phyloP scores from a whole-genome alignment of 2,888 invertebrate genomes.

The Athalia circularis region DNA sequence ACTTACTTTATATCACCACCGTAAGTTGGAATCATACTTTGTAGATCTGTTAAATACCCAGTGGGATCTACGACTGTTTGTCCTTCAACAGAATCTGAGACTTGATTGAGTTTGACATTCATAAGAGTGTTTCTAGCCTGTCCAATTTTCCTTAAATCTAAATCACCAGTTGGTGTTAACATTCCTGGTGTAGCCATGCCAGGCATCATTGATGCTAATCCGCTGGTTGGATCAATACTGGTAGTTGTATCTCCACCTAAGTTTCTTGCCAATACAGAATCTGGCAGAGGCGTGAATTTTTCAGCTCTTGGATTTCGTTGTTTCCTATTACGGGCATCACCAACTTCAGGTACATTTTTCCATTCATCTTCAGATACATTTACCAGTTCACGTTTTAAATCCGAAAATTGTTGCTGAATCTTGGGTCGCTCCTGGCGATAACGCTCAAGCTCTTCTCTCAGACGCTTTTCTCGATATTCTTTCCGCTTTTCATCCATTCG shows the following conservation, averaged over 20 bases:
- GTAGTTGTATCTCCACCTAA: slow-evolving; percentile 87
- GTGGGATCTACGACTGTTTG: slow-evolving; percentile 99
- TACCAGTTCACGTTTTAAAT: slow-evolving; percentile 91
- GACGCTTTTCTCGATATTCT: slow-evolving; percentile 92
- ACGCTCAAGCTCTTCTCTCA: slow-evolving; percentile 95
- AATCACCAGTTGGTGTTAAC: slow-evolving; percentile 91
- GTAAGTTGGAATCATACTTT: slow-evolving; percentile 99
- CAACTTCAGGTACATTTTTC: slow-evolving; percentile 98
- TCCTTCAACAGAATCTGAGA: slow-evolving; percentile 98
- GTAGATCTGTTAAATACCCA: slow-evolving; percentile 99
- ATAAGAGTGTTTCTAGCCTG: slow-evolving; percentile 99
- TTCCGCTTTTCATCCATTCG: slow-evolving; percentile 99
- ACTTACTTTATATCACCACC: slow-evolving; percentile 94
- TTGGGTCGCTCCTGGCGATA: slow-evolving; percentile 99
- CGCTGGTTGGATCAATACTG: slow-evolving; percentile 89
- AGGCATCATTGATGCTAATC: slow-evolving; percentile 91
- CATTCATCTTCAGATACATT: slow-evolving; percentile 94
- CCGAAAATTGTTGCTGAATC: slow-evolving; percentile 99
- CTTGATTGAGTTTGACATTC: slow-evolving; percentile 93
- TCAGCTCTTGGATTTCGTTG: slow-evolving; percentile 96
- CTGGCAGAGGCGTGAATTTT: slow-evolving; percentile 98
- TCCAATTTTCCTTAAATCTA: slow-evolving; percentile 98
- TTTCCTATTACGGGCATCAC: slow-evolving; percentile 98
- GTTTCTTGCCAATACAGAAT: slow-evolving; percentile 93
- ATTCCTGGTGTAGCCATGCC: slow-evolving; percentile 90